phyloP scores from a whole-genome alignment of 2,797 vertebrate genomes.

The Protonibea diacanthus region DNA sequence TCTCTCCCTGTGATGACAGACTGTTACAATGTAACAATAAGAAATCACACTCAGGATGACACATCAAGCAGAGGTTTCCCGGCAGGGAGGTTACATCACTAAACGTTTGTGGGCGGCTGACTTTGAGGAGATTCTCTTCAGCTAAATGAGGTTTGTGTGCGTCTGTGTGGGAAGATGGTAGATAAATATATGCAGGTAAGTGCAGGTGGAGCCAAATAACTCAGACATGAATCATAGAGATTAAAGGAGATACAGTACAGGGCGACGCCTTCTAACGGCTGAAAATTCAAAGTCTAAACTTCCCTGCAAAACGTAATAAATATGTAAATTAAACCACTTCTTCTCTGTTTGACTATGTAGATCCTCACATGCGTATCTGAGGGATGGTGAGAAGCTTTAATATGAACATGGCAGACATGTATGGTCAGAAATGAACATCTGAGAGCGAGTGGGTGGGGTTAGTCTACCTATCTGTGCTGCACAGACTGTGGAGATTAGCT shows the following conservation, averaged over 20 bases:
- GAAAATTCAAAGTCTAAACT: not conserved
- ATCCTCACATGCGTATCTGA: not conserved
- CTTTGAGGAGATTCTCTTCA: not conserved
- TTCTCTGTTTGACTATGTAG: not conserved
- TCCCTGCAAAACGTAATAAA: not conserved
- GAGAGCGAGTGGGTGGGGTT: too few relatives aligned
- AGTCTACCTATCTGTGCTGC: too few relatives aligned
- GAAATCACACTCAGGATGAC: not conserved
- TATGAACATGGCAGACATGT: too few relatives aligned
- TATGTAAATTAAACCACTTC: too few relatives aligned
- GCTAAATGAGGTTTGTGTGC: not conserved
- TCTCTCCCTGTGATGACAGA: not conserved
- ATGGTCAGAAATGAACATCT: too few relatives aligned
- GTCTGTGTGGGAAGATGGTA: accelerated
- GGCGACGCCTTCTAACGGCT: not conserved
- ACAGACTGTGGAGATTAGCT: too few relatives aligned
- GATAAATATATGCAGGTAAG: not conserved
- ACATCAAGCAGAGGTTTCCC: not conserved
- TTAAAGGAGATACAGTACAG: accelerated
- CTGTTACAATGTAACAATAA: not conserved
- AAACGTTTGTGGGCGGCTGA: not conserved
- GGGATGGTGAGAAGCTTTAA: too few relatives aligned
- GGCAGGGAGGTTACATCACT: not conserved
- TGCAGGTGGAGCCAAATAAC: constrained; percentile 13
- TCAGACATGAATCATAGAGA: constrained; percentile 42